Conservation (phyloP, 1,140 invertebrate genomes). For the Procambarus clarkii region DNA sequence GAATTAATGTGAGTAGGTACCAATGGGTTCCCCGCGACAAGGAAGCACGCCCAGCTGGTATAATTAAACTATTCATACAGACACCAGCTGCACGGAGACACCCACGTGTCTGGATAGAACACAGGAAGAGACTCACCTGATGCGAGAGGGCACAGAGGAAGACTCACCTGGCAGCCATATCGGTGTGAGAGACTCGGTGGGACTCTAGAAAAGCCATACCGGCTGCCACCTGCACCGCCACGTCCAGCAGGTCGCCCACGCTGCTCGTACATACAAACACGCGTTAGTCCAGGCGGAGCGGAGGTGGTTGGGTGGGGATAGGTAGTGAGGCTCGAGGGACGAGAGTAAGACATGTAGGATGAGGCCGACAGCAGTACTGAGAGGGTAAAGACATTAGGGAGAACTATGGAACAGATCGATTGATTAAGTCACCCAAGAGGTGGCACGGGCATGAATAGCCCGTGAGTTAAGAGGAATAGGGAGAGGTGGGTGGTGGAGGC, state of each 20-base stretch:
- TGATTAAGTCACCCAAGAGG: neutral
- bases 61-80: no score
- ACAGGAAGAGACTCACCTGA: no score
- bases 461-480: no score
- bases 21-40: no score
- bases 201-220: slow-evolving; percentile 79
- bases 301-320: neutral
- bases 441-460: no score
- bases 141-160: neutral
- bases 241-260: slow-evolving; percentile 41
- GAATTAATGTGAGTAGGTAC: no score
- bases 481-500: no score
- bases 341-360: neutral
- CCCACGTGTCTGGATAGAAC: no score
- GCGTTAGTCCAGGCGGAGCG: neutral
- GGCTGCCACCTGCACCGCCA: slow-evolving; percentile 77
- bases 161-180: slow-evolving; percentile 76
- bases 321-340: neutral
- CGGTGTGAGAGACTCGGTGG: slow-evolving; percentile 78
- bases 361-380: no score
- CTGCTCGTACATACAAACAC: neutral
- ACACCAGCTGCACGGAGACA: no score
- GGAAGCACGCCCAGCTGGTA: no score
- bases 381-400: neutral
- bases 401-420: neutral